Conservation (phyloP, 1,140 invertebrate species). For the Brachionus paranguensis region DNA sequence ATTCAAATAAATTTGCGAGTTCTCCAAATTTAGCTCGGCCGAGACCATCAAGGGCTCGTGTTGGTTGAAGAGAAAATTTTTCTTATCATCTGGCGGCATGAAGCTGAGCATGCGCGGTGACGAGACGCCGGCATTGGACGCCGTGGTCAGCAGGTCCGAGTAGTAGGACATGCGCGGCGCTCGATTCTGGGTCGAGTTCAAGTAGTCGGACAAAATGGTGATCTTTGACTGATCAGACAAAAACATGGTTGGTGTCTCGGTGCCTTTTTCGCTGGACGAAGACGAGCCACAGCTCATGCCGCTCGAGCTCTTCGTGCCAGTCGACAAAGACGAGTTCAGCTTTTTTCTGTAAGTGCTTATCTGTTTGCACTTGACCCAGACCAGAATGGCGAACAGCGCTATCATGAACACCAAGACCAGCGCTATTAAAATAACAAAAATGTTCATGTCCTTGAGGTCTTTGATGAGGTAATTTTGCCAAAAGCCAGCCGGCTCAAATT, state of each 20-base stretch:
- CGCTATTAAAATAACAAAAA: not conserved
- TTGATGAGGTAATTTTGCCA: not conserved
- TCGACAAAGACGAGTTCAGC: not conserved
- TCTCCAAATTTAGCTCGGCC: conserved; percentile 17
- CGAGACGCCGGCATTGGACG: not conserved
- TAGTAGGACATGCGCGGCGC: not conserved
- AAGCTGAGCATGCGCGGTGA: not conserved
- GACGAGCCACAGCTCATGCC: conserved; percentile 16
- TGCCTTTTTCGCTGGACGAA: not conserved
- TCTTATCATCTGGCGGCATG: not conserved
- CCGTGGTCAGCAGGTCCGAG: not conserved
- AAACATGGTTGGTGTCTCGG: not conserved
- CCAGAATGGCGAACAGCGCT: not conserved
- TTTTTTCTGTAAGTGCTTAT: not conserved
- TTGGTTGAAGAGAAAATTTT: not conserved
- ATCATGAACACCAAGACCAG: not conserved
- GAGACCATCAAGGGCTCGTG: not conserved
- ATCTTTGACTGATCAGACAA: not conserved
- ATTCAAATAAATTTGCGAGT: not conserved
- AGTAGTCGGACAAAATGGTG: conserved; percentile 11
- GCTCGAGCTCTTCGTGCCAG: not conserved
- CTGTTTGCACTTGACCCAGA: conserved; percentile 5
- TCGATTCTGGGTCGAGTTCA: not conserved
- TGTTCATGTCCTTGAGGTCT: not conserved
- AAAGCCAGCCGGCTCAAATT: not conserved